These are phyloP conservation scores for Brassicogethes aeneus DNA, from an alignment of 2,888 invertebrate species.

Conservation along the genomic window DNA sequence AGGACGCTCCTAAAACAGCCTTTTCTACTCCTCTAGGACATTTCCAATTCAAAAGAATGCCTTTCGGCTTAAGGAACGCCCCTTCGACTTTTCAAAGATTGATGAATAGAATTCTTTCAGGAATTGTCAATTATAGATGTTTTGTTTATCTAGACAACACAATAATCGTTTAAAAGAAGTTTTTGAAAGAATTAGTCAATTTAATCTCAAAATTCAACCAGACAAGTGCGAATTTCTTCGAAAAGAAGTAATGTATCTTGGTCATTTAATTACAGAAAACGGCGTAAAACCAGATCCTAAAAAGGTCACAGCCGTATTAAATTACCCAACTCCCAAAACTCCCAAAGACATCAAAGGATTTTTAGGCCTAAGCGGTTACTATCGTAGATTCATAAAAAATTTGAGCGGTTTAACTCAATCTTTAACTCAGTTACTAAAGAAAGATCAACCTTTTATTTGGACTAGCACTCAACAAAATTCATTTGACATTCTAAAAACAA, in stretches of 20 bases:
- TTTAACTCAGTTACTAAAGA: constrained; percentile 18
- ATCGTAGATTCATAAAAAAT: constrained; percentile 26
- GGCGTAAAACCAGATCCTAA: constrained; percentile 22
- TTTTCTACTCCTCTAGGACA: constrained; percentile 12
- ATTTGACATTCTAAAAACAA: constrained; percentile 13
- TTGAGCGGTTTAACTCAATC: constrained; percentile 23
- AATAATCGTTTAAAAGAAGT: constrained; percentile 19
- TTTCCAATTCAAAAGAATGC: constrained; percentile 18
- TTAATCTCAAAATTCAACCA: constrained; percentile 23
- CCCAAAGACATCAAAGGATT: constrained; percentile 20
- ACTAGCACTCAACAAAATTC: constrained; percentile 8
- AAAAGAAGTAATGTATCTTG: constrained; percentile 21
- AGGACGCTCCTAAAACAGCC: not conserved
- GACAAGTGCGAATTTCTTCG: constrained; percentile 27
- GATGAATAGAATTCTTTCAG: constrained; percentile 17
- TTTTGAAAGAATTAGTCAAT: constrained; percentile 17
- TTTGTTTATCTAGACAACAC: constrained; percentile 29
- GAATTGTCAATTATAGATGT: constrained; percentile 15
- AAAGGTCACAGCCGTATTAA: constrained; percentile 15
- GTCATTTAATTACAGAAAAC: constrained; percentile 19
- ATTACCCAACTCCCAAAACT: constrained; percentile 17
- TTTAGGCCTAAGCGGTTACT: constrained; percentile 28
- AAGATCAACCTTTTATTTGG: constrained; percentile 18
- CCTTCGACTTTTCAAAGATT: constrained; percentile 17
- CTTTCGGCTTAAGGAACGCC: constrained; percentile 22